Base-by-base conservation (phyloP, 2,797 vertebrate species). In the Sarcoramphus papa region DNA sequence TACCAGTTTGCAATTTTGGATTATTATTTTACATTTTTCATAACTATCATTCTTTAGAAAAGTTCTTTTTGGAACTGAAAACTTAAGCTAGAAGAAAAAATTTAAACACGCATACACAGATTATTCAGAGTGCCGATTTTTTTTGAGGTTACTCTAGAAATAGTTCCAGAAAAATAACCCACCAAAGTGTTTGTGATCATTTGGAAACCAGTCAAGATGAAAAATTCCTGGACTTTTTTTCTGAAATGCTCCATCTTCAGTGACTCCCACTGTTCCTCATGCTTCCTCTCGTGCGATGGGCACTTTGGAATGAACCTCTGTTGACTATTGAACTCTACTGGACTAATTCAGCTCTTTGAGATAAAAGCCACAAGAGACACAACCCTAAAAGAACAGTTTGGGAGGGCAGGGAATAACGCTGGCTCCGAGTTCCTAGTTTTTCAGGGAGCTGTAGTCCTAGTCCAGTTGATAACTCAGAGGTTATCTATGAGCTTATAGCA, bases 191-290 rank as follows among this genome's bases (percentile, higher is more conserved):
- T 62, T 37, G 4, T 53, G n/a, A 73, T 30, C 10, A 35, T 20
- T 35, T 22, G 27, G 21, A 53, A 80, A 35, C 6, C 1, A 4
- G 37, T 79, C 16, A 80, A 59, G 30, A 50, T 47, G 8, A 88
- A 76, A 76, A 88, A 53, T 19, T 19, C 5, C 21, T 33, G 10
- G 33, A 17, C 18, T 23, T 5, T 59, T 81, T 78, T 45, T 60
- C 21, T 75, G 53, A 79, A 75, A 60, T n/a, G 7, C 14, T 84
- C 23, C 8, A 1, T 57, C 40, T 82, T 88, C 47, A 57, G n/a
- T 40, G 53, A 51, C 33, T 77, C 10, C 30, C 18, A 28, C 7
- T n/a, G 14, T 28, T 88, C 12, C 41, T 70, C 0, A 0, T 14
- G 24, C 15, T 79, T 75, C 10, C 14, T 51, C 20, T 80, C 12